Evolutionary conservation across 2,888 invertebrate genomes (phyloP).

Genomic region (Drosophila subquinaria): DNA sequence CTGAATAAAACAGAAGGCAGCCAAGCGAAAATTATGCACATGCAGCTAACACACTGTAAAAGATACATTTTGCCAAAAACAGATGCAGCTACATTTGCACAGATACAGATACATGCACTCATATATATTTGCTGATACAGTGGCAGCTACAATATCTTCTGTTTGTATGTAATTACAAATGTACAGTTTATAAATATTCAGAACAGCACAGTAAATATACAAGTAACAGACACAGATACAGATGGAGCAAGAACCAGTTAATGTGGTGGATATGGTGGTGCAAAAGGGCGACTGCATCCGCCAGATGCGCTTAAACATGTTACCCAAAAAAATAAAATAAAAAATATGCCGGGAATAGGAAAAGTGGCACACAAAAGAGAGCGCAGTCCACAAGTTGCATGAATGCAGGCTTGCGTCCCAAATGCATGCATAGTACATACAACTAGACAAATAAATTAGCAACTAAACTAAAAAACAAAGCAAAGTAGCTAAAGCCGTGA

Average conservation of each 20-base stretch:
- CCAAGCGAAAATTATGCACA: slow-evolving; percentile 73
- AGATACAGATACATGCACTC: neutral
- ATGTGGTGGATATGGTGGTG: slow-evolving; percentile 22
- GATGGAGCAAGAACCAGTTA: slow-evolving; percentile 24
- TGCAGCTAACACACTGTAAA: slow-evolving; percentile 42
- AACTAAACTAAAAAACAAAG: slow-evolving; percentile 72
- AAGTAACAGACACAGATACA: slow-evolving; percentile 33
- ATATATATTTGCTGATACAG: slow-evolving; percentile 2
- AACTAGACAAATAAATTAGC: slow-evolving; percentile 77
- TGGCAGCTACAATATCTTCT: slow-evolving; percentile 17
- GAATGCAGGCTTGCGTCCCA: slow-evolving; percentile 59
- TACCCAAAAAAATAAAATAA: slow-evolving; percentile 16
- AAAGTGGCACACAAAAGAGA: slow-evolving; percentile 46
- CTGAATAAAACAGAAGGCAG: slow-evolving; percentile 45
- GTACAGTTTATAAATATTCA: slow-evolving; percentile 73
- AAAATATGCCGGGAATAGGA: slow-evolving; percentile 40
- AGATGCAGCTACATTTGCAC: slow-evolving; percentile 24
- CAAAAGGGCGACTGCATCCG: slow-evolving; percentile 43
- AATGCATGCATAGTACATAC: slow-evolving; percentile 45
- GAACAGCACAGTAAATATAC: slow-evolving; percentile 29
- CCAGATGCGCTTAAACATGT: slow-evolving; percentile 56
- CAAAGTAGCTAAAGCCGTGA: slow-evolving; percentile 35
- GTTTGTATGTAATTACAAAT: slow-evolving; percentile 67
- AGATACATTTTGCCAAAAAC: slow-evolving; percentile 45
- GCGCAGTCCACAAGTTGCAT: slow-evolving; percentile 43